These are phyloP conservation scores for Salvelinus fontinalis DNA, from an alignment of 2,113 vertebrate genomes.

Conservation along the genomic window DNA sequence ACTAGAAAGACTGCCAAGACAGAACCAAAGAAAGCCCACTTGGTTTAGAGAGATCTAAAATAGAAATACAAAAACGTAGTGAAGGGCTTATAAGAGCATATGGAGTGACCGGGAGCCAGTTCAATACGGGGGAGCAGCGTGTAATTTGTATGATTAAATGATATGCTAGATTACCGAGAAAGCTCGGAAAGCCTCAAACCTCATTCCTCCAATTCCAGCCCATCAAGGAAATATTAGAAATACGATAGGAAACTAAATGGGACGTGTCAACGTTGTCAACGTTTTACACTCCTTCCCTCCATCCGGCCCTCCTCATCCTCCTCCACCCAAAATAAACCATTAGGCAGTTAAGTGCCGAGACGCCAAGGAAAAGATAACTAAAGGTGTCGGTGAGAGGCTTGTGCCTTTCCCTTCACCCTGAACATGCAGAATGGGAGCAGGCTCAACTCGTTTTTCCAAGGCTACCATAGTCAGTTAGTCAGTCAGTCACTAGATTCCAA, in stretches of 20 bases:
- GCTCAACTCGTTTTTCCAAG: too few species aligned
- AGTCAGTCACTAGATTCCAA: too few species aligned
- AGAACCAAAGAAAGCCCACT: not conserved
- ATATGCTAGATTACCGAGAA: conserved; percentile 20
- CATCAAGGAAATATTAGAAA: conserved; percentile 14
- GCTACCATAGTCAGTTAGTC: too few species aligned
- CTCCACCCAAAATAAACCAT: not conserved
- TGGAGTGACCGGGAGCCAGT: conserved; percentile 15
- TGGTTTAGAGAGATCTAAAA: not conserved
- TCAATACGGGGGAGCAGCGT: conserved; percentile 7
- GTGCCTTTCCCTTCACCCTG: not conserved
- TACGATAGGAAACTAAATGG: not conserved
- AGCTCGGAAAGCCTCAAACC: conserved; percentile 1
- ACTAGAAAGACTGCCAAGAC: conserved; percentile 11
- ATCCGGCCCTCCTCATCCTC: not conserved
- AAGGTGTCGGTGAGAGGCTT: not conserved
- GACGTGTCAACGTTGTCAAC: conserved; percentile 13
- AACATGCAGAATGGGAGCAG: not conserved
- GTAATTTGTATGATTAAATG: conserved; percentile 35
- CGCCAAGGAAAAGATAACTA: not conserved
- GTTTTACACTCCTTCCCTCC: not conserved
- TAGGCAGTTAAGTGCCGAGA: not conserved
- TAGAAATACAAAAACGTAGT: conserved; percentile 8
- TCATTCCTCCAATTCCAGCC: not conserved
- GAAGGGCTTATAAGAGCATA: conserved; percentile 1